These are phyloP conservation scores for Sarcoramphus papa DNA, from an alignment of 2,797 vertebrate species.

Conservation along the genomic window DNA sequence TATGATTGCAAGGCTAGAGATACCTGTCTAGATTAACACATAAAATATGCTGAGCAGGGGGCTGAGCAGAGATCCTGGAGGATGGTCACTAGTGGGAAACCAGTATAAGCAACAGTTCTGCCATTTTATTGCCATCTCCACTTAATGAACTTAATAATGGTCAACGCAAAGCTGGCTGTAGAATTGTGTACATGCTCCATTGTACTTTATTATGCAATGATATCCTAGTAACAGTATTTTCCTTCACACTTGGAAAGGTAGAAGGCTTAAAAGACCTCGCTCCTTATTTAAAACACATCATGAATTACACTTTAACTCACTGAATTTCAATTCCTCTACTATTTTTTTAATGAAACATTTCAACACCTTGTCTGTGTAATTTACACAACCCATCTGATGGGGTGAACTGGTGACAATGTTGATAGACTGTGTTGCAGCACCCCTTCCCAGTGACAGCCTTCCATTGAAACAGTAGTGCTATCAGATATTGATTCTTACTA, in stretches of 20 bases:
- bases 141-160: background rate
- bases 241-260: background rate
- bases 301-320: background rate
- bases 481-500: background rate
- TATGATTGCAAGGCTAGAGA: background rate
- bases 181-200: background rate
- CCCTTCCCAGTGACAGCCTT: background rate
- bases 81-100: background rate
- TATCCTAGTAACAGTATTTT: background rate
- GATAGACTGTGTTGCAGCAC: background rate
- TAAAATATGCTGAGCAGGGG: background rate
- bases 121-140: background rate
- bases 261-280: background rate
- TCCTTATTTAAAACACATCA: background rate
- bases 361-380: background rate
- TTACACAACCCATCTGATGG: background rate
- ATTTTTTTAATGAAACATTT: background rate
- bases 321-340: background rate
- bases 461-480: background rate
- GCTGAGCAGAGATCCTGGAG: background rate
- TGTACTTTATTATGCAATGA: background rate
- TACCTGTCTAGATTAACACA: background rate
- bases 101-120: background rate
- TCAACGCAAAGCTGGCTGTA: background rate
- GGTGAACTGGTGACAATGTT: background rate